Evolutionary conservation across 2,113 vertebrate genomes (phyloP).

Genomic region (Clarias gariepinus): DNA sequence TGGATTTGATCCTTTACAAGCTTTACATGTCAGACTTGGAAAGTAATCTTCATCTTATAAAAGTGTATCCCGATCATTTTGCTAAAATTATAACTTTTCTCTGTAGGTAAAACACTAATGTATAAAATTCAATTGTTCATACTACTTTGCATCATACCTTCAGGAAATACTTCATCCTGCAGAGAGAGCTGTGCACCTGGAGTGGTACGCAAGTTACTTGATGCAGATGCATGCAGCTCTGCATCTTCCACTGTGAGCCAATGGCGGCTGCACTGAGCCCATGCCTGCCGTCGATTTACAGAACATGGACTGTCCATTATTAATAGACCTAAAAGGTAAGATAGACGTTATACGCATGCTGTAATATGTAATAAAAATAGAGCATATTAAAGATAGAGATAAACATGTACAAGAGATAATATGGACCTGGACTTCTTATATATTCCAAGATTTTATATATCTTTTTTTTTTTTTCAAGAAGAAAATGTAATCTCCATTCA

Average conservation of each 20-base stretch:
- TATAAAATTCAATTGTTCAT: not conserved
- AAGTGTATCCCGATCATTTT: not conserved
- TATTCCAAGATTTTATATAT: not conserved
- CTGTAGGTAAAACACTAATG: not conserved
- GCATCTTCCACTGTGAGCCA: slow-evolving; percentile 69
- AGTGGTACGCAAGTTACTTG: not conserved
- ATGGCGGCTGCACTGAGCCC: slow-evolving; percentile 75
- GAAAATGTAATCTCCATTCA: not conserved
- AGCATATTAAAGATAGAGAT: not conserved
- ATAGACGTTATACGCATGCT: not conserved
- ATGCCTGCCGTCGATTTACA: slow-evolving; percentile 74
- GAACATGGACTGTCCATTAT: slow-evolving; percentile 75
- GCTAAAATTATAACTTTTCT: not conserved
- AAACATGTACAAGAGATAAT: not conserved
- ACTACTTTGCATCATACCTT: slow-evolving; percentile 65
- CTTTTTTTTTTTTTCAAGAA: too few species aligned
- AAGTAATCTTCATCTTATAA: not conserved
- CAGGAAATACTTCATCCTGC: slow-evolving; percentile 76
- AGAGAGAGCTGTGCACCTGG: slow-evolving; percentile 42
- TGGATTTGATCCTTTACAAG: not conserved
- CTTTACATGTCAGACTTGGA: not conserved
- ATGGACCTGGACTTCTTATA: not conserved
- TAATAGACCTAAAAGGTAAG: not conserved
- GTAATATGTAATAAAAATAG: not conserved
- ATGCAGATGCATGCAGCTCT: slow-evolving; percentile 53